Conservation (phyloP, 2,113 vertebrate genomes). For the Ovibos moschatus region DNA sequence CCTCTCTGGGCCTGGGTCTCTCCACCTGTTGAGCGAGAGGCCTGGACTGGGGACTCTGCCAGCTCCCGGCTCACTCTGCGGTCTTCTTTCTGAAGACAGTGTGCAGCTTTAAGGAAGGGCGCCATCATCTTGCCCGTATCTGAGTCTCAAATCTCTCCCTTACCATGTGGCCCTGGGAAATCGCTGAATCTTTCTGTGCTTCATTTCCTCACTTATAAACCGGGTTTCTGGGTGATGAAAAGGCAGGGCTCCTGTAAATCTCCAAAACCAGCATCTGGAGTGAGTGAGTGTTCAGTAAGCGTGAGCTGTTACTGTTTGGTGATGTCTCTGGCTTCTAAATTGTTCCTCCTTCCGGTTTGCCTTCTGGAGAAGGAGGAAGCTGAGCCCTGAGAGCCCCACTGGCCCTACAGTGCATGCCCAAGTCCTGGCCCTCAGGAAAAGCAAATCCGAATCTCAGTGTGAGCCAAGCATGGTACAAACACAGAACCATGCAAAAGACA, state of each 20-base stretch:
- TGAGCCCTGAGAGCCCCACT: not conserved
- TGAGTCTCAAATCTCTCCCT: not conserved
- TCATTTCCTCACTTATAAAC: not conserved
- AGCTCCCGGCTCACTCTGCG: not conserved
- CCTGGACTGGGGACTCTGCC: not conserved
- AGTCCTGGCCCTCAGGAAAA: not conserved
- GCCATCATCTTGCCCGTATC: not conserved
- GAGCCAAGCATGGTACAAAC: not conserved
- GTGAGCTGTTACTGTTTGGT: not conserved
- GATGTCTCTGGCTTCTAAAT: not conserved
- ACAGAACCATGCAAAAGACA: not conserved
- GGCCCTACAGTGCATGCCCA: not conserved
- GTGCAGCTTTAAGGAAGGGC: accelerated
- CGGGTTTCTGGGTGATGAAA: not conserved
- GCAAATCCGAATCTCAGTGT: not conserved
- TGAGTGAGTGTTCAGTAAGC: not conserved
- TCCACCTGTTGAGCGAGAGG: not conserved
- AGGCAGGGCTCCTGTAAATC: not conserved
- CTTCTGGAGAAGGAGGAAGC: not conserved
- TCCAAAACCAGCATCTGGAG: not conserved
- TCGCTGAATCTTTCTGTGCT: not conserved
- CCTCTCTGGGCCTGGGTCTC: not conserved
- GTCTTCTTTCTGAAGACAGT: not conserved
- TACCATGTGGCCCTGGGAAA: not conserved
- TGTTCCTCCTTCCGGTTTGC: not conserved